phyloP scores from a whole-genome alignment of 1,140 invertebrate genomes.

The Bursaphelenchus mucronatus region DNA sequence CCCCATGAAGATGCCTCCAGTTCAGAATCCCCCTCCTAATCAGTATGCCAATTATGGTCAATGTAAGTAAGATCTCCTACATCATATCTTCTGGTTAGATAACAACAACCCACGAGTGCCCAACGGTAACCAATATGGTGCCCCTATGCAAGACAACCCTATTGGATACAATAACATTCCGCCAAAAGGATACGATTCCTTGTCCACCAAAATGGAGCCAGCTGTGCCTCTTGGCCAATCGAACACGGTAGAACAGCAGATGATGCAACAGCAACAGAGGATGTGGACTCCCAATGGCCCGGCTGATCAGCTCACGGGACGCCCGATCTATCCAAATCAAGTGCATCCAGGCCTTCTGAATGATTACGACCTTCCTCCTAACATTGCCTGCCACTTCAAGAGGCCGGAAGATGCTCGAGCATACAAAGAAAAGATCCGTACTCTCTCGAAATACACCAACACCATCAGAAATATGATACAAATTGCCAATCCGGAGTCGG shows the following conservation, averaged over 20 bases:
- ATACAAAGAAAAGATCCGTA: too few species aligned
- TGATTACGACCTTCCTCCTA: too few species aligned
- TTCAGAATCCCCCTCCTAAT: not conserved
- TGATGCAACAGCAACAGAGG: conserved; percentile 22
- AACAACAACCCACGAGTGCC: conserved; percentile 7
- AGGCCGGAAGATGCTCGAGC: too few species aligned
- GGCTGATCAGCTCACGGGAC: conserved; percentile 10
- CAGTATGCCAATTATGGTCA: conserved; percentile 11
- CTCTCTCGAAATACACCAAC: not conserved
- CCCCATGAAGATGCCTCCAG: not conserved
- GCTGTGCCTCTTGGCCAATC: too few species aligned
- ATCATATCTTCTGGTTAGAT: not conserved
- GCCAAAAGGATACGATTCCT: too few species aligned
- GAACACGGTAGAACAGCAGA: conserved; percentile 5
- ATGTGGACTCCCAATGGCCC: conserved; percentile 21
- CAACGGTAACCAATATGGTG: not conserved
- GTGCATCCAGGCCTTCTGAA: not conserved
- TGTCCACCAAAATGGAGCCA: too few species aligned
- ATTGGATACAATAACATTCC: too few species aligned
- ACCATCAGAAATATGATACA: not conserved
- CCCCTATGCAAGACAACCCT: too few species aligned
- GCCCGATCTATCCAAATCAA: conserved; percentile 10
- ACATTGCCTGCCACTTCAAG: too few species aligned
- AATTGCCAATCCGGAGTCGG: not conserved
- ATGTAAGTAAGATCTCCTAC: conserved; percentile 1